Evolutionary conservation across 2,113 vertebrate genomes (phyloP).

Genomic region (Opisthocomus hoazin): DNA sequence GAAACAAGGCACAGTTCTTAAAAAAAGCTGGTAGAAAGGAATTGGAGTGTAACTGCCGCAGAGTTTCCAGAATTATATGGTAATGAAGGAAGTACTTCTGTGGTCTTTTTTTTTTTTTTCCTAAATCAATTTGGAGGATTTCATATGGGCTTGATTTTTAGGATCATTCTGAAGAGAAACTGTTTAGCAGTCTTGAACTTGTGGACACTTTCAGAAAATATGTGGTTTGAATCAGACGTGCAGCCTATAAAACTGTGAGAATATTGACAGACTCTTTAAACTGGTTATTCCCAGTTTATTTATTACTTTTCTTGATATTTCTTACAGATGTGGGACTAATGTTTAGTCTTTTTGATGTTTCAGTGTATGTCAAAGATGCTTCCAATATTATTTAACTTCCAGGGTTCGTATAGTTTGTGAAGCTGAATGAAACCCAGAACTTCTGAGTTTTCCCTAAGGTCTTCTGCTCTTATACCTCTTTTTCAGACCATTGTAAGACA

Average conservation of each 20-base stretch:
- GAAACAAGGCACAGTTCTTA: background rate
- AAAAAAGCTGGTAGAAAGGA: background rate
- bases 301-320: background rate
- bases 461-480: background rate
- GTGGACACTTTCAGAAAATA: background rate
- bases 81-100: background rate
- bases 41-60: background rate
- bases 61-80: background rate
- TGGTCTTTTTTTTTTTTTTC: accelerated
- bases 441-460: background rate
- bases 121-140: background rate
- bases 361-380: accelerated
- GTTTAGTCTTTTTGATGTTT: background rate
- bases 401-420: background rate
- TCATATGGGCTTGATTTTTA: background rate
- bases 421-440: background rate
- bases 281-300: background rate
- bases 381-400: background rate
- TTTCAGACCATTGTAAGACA: background rate
- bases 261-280: background rate
- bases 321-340: background rate
- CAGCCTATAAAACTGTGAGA: background rate
- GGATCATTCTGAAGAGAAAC: background rate
- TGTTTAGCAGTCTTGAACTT: background rate
- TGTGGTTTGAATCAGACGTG: background rate